phyloP scores from a whole-genome alignment of 2,888 invertebrate species.

The Dromius quadrimaculatus region DNA sequence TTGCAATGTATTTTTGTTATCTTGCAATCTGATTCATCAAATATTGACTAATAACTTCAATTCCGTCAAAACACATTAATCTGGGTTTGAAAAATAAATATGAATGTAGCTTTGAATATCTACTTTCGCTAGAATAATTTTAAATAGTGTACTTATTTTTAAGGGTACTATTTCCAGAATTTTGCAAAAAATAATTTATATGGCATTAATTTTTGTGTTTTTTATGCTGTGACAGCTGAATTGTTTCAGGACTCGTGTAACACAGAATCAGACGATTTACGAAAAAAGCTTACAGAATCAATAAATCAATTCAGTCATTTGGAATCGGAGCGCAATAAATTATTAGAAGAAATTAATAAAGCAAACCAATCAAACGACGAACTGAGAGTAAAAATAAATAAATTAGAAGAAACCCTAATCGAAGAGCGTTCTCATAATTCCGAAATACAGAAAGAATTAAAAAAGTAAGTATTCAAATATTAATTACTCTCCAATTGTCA shows the following conservation, averaged over 20 bases:
- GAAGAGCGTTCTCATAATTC: constrained; percentile 69
- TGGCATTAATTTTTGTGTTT: constrained; percentile 39
- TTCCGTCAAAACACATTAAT: no score
- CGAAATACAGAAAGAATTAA: constrained; percentile 65
- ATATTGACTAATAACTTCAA: no score
- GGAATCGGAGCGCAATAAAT: constrained; percentile 68
- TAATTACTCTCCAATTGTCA: neutral
- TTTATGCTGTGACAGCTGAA: constrained; percentile 25
- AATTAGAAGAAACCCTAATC: constrained; percentile 67
- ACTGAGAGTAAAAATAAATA: constrained; percentile 68
- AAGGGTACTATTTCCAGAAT: no score
- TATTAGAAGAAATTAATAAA: constrained; percentile 69
- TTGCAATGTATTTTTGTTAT: no score
- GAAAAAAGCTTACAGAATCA: constrained; percentile 63
- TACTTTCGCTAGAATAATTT: no score
- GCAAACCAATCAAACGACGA: constrained; percentile 70
- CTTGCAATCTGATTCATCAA: no score
- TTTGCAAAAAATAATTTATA: neutral
- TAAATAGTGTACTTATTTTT: no score
- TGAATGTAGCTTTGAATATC: no score
- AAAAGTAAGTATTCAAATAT: constrained; percentile 59
- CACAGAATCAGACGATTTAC: constrained; percentile 44
- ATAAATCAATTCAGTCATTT: constrained; percentile 68
- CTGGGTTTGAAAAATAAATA: no score
- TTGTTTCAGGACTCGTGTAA: constrained; percentile 43